These are phyloP conservation scores for Castor canadensis DNA, from an alignment of 2,113 vertebrate species.

Conservation along the genomic window DNA sequence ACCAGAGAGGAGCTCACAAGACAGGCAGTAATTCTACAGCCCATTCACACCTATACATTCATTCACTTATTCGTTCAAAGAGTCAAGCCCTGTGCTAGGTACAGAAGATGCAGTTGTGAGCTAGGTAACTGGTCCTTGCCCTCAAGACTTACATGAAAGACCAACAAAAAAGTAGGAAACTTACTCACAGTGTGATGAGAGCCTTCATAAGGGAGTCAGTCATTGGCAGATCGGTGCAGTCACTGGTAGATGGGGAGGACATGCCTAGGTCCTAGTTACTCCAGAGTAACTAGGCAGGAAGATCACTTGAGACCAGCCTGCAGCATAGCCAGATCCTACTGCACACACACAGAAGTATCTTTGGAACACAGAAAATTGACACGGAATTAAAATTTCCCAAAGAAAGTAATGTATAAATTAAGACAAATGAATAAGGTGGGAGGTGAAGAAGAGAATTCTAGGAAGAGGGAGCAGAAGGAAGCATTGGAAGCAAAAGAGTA, in stretches of 20 bases:
- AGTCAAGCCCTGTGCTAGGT: background rate
- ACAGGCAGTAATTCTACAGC: background rate
- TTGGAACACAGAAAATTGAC: background rate
- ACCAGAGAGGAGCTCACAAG: background rate
- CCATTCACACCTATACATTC: background rate
- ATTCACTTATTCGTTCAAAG: background rate
- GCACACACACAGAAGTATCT: background rate
- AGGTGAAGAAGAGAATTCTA: background rate
- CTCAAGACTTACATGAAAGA: background rate
- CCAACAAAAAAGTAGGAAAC: background rate
- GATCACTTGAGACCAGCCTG: background rate
- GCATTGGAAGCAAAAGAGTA: background rate
- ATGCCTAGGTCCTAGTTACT: background rate
- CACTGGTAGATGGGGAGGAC: background rate
- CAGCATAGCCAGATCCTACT: no score
- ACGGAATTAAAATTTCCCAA: background rate
- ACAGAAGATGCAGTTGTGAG: background rate
- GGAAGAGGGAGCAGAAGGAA: background rate
- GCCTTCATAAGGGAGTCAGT: background rate
- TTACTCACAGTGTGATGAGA: background rate
- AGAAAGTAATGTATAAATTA: background rate
- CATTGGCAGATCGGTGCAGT: no score
- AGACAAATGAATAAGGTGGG: background rate
- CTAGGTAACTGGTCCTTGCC: background rate
- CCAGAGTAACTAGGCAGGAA: background rate